Evolutionary conservation across 2,113 vertebrate genomes (phyloP).

Genomic region (Prolemur simus): DNA sequence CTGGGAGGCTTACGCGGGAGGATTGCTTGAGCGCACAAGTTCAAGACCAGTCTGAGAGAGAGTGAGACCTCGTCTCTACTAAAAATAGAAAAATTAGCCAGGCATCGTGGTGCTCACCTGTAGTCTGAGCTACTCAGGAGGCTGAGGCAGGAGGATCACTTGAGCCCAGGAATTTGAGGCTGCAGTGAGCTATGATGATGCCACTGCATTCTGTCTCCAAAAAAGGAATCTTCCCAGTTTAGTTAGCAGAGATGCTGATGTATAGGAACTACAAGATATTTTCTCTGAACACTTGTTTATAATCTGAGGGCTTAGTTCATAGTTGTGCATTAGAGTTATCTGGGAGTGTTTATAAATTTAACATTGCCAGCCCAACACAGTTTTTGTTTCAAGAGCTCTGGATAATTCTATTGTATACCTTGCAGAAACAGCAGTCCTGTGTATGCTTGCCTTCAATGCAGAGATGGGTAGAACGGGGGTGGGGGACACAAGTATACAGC

Average conservation of each 20-base stretch:
- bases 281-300: constrained; percentile 41
- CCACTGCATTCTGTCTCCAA: too few species aligned
- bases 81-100: too few species aligned
- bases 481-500: not conserved
- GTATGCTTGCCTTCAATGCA: not conserved
- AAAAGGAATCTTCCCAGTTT: not conserved
- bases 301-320: not conserved
- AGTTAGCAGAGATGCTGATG: not conserved
- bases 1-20: too few species aligned
- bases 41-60: too few species aligned
- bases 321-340: not conserved
- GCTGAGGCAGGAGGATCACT: too few species aligned
- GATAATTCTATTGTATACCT: constrained; percentile 28
- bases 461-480: not conserved
- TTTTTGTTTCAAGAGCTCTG: constrained; percentile 9
- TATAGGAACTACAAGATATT: not conserved
- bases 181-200: too few species aligned
- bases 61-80: too few species aligned
- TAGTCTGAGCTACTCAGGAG: too few species aligned
- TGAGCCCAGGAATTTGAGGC: too few species aligned
- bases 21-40: too few species aligned
- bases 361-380: not conserved
- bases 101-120: too few species aligned
- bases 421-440: not conserved
- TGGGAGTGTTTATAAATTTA: not conserved